Conservation (phyloP, 2,113 vertebrate genomes). For the Anser brachyrhynchus region DNA sequence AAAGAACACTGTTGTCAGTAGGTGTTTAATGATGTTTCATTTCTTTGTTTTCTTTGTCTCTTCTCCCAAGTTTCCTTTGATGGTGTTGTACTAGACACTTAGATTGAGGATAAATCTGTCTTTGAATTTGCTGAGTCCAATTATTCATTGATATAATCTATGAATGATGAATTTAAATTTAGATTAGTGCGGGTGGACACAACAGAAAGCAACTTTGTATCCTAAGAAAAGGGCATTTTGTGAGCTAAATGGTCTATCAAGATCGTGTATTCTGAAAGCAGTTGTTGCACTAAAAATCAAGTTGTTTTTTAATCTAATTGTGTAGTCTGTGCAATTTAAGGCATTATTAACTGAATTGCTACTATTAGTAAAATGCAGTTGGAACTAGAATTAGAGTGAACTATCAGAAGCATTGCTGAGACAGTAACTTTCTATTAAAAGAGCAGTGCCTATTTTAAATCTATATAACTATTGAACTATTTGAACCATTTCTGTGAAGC, state of each 20-base stretch:
- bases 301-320: constrained; percentile 4
- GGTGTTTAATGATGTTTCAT: neutral
- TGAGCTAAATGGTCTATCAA: neutral
- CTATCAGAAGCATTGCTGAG: neutral
- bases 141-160: neutral
- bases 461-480: neutral
- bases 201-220: neutral
- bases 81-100: neutral
- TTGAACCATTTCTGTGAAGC: neutral
- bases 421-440: neutral
- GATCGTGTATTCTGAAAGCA: neutral
- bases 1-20: neutral
- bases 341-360: constrained; percentile 22
- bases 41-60: neutral
- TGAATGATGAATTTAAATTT: neutral
- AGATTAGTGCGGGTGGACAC: neutral
- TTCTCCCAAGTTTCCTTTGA: neutral
- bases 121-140: neutral
- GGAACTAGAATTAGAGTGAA: constrained; percentile 17
- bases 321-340: neutral
- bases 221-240: neutral
- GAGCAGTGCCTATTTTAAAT: neutral
- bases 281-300: neutral
- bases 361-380: neutral
- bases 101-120: neutral